Evolutionary conservation across 2,888 invertebrate genomes (phyloP), one percentile per base, ranked within the genome.

Genomic region (Eueremaeus valkanovi): DNA sequence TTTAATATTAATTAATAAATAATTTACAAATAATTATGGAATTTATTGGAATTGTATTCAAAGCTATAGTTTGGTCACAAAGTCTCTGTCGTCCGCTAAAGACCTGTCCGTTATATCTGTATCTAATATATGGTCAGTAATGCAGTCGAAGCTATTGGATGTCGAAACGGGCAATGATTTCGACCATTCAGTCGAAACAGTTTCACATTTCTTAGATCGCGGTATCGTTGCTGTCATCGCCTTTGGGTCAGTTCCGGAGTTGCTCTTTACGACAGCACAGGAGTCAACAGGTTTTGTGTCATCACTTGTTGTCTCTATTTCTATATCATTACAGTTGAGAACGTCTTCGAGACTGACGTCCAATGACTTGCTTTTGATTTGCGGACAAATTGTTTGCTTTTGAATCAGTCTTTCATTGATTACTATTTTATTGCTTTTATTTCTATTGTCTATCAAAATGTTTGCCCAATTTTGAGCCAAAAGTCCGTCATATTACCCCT

Each of bases 311-410:
- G 58, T 27, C 31, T 58, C 58, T 16, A 58, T 27, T 1, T 29
- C 13, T 58, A 58, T 58, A 31, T 58, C 58, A 58, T 58, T 58
- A 58, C 58, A 58, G 58, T 58, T 58, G 31, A 58, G 27, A 11
- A 31, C 58, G 13, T 74, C 74, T 18, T 74, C 68, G 2, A 74
- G 29, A 40, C 63, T 66, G n/a, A 68, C 45, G 42, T 74, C 68
- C 45, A 74, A n/a, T 33, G 74, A 74, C 24, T 74, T 74, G 74
- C 74, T 31, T 68, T 72, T 63, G 36, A 24, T 40, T 18, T 68
- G 63, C 68, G 72, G 61, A 18, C 49, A 5, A 18, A 5, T 18
- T 8, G 18, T 8, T 49, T 49, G 16, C 18, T 27, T 6, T 55
- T 21, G 55, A 24, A 3, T 5, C 24, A 16, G 5, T 6, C 9